phyloP scores from a whole-genome alignment of 2,797 vertebrate genomes.

The Oreochromis mossambicus region DNA sequence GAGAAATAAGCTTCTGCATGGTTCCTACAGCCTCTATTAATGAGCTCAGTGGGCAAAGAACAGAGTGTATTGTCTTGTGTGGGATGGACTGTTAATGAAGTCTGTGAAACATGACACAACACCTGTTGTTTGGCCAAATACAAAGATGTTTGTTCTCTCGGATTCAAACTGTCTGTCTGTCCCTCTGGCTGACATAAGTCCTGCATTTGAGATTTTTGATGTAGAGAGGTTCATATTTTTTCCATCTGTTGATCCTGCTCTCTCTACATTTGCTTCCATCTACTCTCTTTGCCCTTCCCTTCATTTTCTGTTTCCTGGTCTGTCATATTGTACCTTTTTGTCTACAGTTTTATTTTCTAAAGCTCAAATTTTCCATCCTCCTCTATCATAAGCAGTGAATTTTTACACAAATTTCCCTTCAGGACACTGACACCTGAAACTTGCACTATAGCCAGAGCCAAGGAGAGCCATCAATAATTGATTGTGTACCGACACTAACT shows the following conservation, averaged over 20 bases:
- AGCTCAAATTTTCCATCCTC: neutral
- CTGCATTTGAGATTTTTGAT: neutral
- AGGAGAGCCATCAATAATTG: constrained; percentile 76
- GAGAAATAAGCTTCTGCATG: constrained; percentile 32
- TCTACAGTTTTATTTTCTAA: neutral
- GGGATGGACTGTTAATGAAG: constrained; percentile 44
- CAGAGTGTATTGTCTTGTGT: constrained; percentile 51
- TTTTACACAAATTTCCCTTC: constrained; percentile 54
- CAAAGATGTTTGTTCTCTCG: constrained; percentile 53
- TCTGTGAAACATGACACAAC: constrained; percentile 62
- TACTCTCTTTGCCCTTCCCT: neutral
- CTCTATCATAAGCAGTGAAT: constrained; percentile 44
- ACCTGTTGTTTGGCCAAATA: constrained; percentile 60
- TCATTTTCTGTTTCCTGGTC: neutral
- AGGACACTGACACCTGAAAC: constrained; percentile 75
- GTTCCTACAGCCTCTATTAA: constrained; percentile 50
- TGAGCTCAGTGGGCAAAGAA: constrained; percentile 39
- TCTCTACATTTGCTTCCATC: neutral
- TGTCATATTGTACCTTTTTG: neutral
- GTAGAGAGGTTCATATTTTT: constrained; percentile 18
- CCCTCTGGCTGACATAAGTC: neutral
- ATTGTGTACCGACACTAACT: constrained; percentile 55
- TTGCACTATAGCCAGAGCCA: constrained; percentile 50
- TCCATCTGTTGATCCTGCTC: constrained; percentile 13
- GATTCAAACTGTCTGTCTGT: constrained; percentile 9